A percentile compares a stretch with the other conserved stretches of the same genome.
Conservation (phyloP, 2,888 invertebrate species). For the Eueremaeus valkanovi region DNA sequence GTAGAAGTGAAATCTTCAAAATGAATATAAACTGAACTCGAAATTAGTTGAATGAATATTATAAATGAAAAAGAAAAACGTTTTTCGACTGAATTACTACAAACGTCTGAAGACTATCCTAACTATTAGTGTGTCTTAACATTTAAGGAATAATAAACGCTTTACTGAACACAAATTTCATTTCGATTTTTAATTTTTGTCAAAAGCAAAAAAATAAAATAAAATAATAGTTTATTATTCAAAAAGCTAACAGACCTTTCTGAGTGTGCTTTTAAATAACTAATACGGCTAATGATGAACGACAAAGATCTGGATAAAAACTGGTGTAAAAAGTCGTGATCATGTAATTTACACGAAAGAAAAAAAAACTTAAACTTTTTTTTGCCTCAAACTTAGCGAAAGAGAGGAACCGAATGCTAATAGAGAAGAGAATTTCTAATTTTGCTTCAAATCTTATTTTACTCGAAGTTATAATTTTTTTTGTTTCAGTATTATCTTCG, state of each 20-base stretch:
- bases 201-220: no score
- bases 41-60: constrained; percentile 14
- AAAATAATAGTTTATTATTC: no score
- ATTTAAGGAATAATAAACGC: background rate
- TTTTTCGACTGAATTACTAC: background rate
- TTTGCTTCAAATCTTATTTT: background rate
- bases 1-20: background rate
- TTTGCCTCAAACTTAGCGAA: background rate
- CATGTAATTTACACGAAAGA: constrained; percentile 33
- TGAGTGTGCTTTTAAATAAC: background rate
- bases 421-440: background rate
- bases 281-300: constrained; percentile 12
- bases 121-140: constrained; percentile 2
- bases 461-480: background rate
- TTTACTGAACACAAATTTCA: background rate
- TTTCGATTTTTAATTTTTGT: no score
- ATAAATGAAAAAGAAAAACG: background rate
- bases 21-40: background rate
- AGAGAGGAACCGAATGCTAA: no score
- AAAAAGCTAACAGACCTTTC: background rate
- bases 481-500: background rate
- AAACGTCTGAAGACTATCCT: background rate
- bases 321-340: constrained; percentile 12
- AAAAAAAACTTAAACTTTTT: no score
- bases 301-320: background rate